Evolutionary conservation across 2,888 invertebrate species (phyloP).

Genomic region (Tuta absoluta): DNA sequence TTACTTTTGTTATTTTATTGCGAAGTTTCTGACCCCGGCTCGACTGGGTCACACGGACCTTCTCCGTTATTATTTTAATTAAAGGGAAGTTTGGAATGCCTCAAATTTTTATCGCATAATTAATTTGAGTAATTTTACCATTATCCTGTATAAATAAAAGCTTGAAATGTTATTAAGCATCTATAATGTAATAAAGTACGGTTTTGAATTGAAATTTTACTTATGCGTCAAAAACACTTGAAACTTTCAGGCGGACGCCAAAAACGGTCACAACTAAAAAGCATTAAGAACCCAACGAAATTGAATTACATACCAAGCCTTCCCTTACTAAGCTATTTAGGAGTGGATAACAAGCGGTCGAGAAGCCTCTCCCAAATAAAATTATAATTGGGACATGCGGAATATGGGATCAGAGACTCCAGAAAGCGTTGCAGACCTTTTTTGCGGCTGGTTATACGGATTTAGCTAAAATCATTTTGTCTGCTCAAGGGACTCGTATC

Average conservation of each 20-base stretch:
- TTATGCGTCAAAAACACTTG: slow-evolving; percentile 39
- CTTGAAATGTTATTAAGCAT: slow-evolving; percentile 3
- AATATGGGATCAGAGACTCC: slow-evolving; percentile 59
- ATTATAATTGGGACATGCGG: slow-evolving; percentile 74
- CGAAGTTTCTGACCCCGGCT: slow-evolving; percentile 25
- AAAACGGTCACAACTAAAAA: slow-evolving; percentile 64
- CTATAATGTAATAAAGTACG: slow-evolving; percentile 3
- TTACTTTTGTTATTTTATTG: slow-evolving; percentile 31
- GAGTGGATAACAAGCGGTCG: slow-evolving; percentile 67
- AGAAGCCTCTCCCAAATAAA: slow-evolving; percentile 58
- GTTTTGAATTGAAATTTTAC: slow-evolving; percentile 17
- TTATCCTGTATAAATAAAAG: slow-evolving; percentile 22
- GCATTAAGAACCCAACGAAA: slow-evolving; percentile 64
- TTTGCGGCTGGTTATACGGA: slow-evolving; percentile 25
- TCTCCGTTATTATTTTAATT: slow-evolving; percentile 30
- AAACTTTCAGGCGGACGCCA: slow-evolving; percentile 55
- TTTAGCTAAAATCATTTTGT: slow-evolving; percentile 28
- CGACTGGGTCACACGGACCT: slow-evolving; percentile 25
- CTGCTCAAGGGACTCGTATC: slow-evolving; percentile 23
- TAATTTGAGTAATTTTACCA: slow-evolving; percentile 29
- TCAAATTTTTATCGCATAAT: slow-evolving; percentile 28
- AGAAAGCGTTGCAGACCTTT: slow-evolving; percentile 35
- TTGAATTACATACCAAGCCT: slow-evolving; percentile 67
- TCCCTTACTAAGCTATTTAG: slow-evolving; percentile 73
- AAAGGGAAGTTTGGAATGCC: slow-evolving; percentile 29